Conservation (phyloP, 2,113 vertebrate genomes). For the Takifugu bimaculatus region DNA sequence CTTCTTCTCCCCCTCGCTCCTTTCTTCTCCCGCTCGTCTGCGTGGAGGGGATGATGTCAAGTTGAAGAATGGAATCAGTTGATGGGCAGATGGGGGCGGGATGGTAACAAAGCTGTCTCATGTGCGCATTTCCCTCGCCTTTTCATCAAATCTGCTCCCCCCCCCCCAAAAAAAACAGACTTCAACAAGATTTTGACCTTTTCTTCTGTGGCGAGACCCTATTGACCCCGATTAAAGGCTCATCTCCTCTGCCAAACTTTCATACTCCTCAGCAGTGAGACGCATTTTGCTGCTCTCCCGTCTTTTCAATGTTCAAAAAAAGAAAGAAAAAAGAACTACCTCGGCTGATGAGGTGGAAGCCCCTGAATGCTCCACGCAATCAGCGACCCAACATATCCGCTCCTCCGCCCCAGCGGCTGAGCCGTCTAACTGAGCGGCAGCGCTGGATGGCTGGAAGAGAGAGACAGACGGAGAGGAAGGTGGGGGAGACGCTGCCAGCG, state of each 20-base stretch:
- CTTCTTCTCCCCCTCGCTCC: slow-evolving; percentile 18
- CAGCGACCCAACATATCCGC: slow-evolving; percentile 37
- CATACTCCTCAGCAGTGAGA: slow-evolving; percentile 7
- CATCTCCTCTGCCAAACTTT: slow-evolving; percentile 51
- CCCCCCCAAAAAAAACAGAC: slow-evolving; percentile 1
- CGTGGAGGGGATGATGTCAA: slow-evolving; percentile 56
- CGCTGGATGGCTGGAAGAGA: slow-evolving; percentile 21
- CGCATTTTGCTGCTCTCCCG: slow-evolving; percentile 24
- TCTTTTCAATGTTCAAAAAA: slow-evolving; percentile 20
- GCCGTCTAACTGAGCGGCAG: slow-evolving; percentile 40
- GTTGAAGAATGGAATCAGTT: slow-evolving; percentile 59
- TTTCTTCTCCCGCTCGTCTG: slow-evolving; percentile 41
- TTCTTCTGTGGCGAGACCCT: slow-evolving; percentile 12
- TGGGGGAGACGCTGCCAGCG: slow-evolving; percentile 25
- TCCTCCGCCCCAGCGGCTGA: slow-evolving; percentile 31
- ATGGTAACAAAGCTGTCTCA: slow-evolving; percentile 52
- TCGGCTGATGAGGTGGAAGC: slow-evolving; percentile 31
- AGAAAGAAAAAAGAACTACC: slow-evolving; percentile 15
- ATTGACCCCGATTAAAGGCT: slow-evolving; percentile 26
- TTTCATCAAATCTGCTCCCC: slow-evolving; percentile 27
- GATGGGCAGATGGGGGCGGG: slow-evolving; percentile 54
- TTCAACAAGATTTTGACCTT: slow-evolving; percentile 12
- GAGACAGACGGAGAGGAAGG: background rate
- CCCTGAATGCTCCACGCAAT: slow-evolving; percentile 32
- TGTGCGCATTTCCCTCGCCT: slow-evolving; percentile 36